Evolutionary conservation across 1,140 invertebrate species (phyloP), one percentile per base, ranked within the genome.

Genomic region (Aculops lycopersici): DNA sequence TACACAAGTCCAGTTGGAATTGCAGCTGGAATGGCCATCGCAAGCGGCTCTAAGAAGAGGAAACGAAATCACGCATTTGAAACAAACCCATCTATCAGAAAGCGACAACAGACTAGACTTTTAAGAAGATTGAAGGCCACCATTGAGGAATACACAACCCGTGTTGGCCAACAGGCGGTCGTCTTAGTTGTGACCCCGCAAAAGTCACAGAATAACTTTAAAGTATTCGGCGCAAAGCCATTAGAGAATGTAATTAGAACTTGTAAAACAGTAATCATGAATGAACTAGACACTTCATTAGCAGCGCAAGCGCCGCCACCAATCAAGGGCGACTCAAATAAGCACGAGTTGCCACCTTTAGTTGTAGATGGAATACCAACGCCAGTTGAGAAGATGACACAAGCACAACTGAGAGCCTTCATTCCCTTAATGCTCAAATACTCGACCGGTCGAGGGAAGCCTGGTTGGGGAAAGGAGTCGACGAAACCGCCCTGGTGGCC

Each of bases 381-480:
- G 31, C 83, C 81, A 1, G 79, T 92, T 0, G 84, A 92, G 58
- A 90, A 90, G 65, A 92, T 92, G 84, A 90, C 84, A 14, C 84
- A 90, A 56, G 84, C 83, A 21, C 84, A 90, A 56, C 60, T 92
- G 35, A 59, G 84, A 46, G 80, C 80, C 31, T 92, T 92, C 55
- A 90, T 92, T 49, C 83, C 83, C 21, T 65, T 90, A 44, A 92
- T 92, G 83, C 61, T 92, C 44, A 90, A 90, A 60, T 90, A 88
- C 59, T 88, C 81, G 1, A 90, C 83, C 39, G 76, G 83, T 1
- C 60, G 83, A 45, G 83, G 81, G 31, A 92, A 92, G 57, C 84
- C 84, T 17, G 83, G 83, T 14, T 92, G 84, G 84, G 84, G 84
- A 1, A 68, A 81, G 49, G 76, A 84, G 49, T 81, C 79, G n/a